Percentiles rank a stretch among this genome's conserved stretches.
Evolutionary conservation across 1,140 invertebrate genomes (phyloP).

Genomic region (Mactra quadrangularis): DNA sequence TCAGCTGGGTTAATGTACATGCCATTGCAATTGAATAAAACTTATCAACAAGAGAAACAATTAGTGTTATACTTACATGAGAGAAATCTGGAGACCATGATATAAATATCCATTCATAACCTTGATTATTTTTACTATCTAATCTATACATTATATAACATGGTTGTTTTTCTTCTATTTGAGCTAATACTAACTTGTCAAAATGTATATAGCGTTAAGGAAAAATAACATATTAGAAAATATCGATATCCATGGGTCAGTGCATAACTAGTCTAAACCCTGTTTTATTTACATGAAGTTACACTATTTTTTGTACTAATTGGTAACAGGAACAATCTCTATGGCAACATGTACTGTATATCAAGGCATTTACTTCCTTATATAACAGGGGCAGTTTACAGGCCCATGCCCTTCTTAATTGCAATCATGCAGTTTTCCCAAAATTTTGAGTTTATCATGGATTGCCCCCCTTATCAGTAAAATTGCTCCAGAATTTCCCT

Average conservation of each 20-base stretch:
- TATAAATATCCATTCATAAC: conserved; percentile 97
- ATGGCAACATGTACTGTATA: neutral
- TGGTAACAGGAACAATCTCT: neutral
- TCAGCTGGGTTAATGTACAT: no score
- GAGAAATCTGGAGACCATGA: conserved; percentile 97
- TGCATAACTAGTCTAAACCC: no score
- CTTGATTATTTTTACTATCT: conserved; percentile 90
- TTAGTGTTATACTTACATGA: conserved; percentile 84
- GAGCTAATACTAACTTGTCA: conserved; percentile 90
- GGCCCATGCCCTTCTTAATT: neutral
- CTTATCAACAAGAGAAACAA: no score
- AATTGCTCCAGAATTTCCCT: no score
- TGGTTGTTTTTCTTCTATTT: conserved; percentile 94
- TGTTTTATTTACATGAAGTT: no score
- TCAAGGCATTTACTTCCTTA: neutral
- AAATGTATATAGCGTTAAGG: conserved; percentile 86
- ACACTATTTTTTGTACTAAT: neutral
- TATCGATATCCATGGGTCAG: no score
- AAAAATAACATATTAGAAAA: neutral
- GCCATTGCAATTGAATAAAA: no score
- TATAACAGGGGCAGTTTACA: no score
- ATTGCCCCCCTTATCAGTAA: neutral
- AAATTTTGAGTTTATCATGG: no score
- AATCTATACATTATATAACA: conserved; percentile 97
- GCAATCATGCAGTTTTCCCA: no score